Conservation (phyloP, 1,140 invertebrate species). For the Berghia stephanieae region DNA sequence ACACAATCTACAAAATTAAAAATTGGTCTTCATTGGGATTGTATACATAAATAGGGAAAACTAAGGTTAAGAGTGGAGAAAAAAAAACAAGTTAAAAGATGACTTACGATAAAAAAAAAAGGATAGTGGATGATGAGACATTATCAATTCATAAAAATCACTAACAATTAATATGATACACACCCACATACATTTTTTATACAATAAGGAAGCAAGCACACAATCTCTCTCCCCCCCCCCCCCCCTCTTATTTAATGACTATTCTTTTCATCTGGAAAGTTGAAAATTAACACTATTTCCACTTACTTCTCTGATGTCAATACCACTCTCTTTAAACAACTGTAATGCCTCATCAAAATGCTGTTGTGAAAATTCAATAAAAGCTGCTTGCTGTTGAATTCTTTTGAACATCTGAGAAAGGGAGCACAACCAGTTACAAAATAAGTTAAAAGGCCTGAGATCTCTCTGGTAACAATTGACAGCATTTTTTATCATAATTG, state of each 20-base stretch:
- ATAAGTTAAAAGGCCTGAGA: too few species aligned
- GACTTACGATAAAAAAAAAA: background rate
- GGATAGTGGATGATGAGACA: too few species aligned
- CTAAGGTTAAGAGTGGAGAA: too few species aligned
- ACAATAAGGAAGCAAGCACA: background rate
- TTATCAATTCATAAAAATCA: too few species aligned
- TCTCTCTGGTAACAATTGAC: too few species aligned
- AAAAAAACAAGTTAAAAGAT: constrained; percentile 35
- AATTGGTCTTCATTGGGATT: too few species aligned
- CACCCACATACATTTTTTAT: background rate
- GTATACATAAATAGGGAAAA: too few species aligned
- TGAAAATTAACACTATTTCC: background rate
- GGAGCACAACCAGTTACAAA: background rate
- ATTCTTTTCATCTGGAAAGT: background rate
- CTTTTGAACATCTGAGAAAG: constrained; percentile 55
- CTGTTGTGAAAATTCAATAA: constrained; percentile 68
- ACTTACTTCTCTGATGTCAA: constrained; percentile 68
- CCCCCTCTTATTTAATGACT: background rate
- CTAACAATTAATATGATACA: background rate
- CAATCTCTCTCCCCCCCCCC: too few species aligned
- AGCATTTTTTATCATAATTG: too few species aligned
- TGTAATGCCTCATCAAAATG: constrained; percentile 68
- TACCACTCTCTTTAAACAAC: constrained; percentile 64
- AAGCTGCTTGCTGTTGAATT: constrained; percentile 69
- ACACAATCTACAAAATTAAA: too few species aligned